phyloP scores from a whole-genome alignment of 2,797 vertebrate genomes.

The Liparis tanakae region DNA sequence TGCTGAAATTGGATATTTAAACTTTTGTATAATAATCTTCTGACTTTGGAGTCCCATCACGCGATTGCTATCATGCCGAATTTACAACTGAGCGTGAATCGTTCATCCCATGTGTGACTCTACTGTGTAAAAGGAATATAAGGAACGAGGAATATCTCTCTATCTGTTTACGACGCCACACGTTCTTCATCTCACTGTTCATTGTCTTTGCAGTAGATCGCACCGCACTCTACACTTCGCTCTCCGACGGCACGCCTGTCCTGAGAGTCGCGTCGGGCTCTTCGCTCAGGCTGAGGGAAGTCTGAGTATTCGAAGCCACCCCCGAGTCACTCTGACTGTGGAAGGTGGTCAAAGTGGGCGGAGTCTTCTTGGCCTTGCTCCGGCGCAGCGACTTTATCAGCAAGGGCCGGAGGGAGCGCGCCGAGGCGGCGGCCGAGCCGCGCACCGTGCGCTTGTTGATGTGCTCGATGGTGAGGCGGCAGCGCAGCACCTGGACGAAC shows the following conservation, averaged over 20 bases:
- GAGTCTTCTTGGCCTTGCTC: background rate
- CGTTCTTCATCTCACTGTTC: constrained; percentile 19
- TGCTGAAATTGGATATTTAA: constrained; percentile 15
- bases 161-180: constrained; percentile 23
- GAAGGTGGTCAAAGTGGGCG: constrained; percentile 36
- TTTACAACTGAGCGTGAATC: constrained; percentile 21
- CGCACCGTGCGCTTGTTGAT: constrained; percentile 83
- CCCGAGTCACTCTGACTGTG: constrained; percentile 47
- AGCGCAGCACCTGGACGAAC: constrained; percentile 90
- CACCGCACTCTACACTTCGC: constrained; percentile 60
- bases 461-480: constrained; percentile 86
- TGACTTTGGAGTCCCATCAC: background rate
- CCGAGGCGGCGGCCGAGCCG: constrained; percentile 39
- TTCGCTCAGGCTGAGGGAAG: constrained; percentile 23
- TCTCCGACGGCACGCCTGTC: constrained; percentile 49
- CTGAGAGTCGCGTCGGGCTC: background rate
- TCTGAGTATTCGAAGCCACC: constrained; percentile 13
- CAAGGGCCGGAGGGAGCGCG: constrained; percentile 78
- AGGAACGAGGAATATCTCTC: background rate
- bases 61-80: constrained; percentile 16
- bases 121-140: constrained; percentile 19
- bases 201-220: constrained; percentile 48
- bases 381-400: constrained; percentile 73
- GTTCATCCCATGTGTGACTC: constrained; percentile 9
- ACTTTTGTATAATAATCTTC: constrained; percentile 2